These are phyloP conservation scores for Erpornis zantholeuca DNA, from an alignment of 2,113 vertebrate species.

Conservation along the genomic window DNA sequence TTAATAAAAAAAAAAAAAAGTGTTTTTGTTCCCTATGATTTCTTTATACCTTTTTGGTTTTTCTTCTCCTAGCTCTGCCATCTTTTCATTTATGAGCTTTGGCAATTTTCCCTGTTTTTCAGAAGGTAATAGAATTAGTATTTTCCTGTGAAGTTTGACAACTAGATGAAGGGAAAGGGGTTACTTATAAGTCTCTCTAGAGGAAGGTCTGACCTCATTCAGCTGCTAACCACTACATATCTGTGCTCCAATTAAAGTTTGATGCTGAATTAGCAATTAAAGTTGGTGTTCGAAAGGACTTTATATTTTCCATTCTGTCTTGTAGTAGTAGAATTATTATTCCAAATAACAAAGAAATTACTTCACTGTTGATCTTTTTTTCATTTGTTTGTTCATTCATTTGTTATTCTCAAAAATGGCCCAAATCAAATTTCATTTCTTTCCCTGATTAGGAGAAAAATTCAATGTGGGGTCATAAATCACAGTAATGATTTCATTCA, in stretches of 20 bases:
- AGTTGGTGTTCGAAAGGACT: neutral
- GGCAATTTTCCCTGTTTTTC: neutral
- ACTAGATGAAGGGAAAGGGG: neutral
- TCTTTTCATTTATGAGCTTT: neutral
- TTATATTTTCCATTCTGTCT: neutral
- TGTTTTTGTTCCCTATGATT: neutral
- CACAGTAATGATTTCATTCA: neutral
- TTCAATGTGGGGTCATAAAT: neutral
- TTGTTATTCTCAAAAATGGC: neutral
- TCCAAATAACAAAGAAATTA: neutral
- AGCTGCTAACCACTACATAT: neutral
- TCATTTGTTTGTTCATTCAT: neutral
- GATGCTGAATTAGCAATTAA: neutral
- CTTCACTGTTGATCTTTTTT: accelerated
- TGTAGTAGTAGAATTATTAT: neutral
- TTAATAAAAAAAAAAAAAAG: neutral
- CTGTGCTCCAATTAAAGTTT: neutral
- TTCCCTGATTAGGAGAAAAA: neutral
- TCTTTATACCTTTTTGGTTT: accelerated
- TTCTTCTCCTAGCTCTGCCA: neutral
- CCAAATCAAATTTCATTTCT: neutral
- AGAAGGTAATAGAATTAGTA: neutral
- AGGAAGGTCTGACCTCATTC: neutral
- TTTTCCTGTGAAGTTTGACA: neutral
- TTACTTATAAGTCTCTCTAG: neutral